Evolutionary conservation across 37 sponge, comb jelly and placozoan species (phyloP), one percentile per base, ranked within the genome.

Genomic region (Haliclona indistincta): DNA sequence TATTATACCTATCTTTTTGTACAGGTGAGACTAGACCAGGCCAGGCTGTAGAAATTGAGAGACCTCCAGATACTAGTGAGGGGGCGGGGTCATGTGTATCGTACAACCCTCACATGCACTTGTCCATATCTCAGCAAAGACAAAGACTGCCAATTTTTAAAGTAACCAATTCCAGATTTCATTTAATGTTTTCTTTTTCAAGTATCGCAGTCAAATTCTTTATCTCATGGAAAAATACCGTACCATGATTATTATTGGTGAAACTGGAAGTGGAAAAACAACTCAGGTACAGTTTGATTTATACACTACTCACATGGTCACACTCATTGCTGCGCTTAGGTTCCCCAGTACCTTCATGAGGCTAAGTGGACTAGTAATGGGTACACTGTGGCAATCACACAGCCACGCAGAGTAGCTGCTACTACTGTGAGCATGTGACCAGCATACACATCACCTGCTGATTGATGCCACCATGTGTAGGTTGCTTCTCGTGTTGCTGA

Each of bases 231-330:
- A 92, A 64, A 85, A 82, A 28, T 89, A 80, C 54, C 71, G 84
- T n/a, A 82, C 87, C 10, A 79, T 95, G 41, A 66, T 95, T 6
- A 78, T 95, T 1, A 84, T 95, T 19, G 96, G 96, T 17, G 96
- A 95, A 68, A 93, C 96, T 25, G 96, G 96, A 23, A 90, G 90
- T 67, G 96, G 96, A 2, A 95, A 95, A 64, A 89, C 88, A 17
- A 96, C 97, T 19, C 96, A 95, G 68, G 82, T 84, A 1, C 34
- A 4, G n/a, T 22, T 33, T n/a, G 5, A 25, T n/a, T 56, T 22
- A 33, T 56, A 34, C 20, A 11, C 20, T 55, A 34, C 2, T 45
- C 2, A 22, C 55, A 38, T n/a, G 15, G 15, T 7, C 30, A 36
- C 7, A 7, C 52, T 49, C 11, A 34, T 65, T 19, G 20, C 33